Conservation (phyloP, 2,113 vertebrate species). For the Lota lota region DNA sequence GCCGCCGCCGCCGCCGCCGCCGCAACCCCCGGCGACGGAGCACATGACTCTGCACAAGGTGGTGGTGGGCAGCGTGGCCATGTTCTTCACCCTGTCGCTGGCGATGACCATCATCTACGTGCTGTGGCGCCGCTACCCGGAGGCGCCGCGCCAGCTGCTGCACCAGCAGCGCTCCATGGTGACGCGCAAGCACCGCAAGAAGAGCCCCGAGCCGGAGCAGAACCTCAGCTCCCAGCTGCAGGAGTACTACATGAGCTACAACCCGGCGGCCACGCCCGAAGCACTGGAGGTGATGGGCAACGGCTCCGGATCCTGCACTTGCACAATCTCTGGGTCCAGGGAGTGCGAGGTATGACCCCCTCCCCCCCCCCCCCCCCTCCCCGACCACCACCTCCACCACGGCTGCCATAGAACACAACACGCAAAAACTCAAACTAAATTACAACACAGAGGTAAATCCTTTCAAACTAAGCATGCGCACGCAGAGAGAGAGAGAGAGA, state of each 20-base stretch:
- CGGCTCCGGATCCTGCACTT: conserved; percentile 96
- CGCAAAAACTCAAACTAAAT: conserved; percentile 77
- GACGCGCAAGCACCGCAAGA: conserved; percentile 91
- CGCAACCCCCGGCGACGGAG: conserved; percentile 84
- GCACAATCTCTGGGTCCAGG: conserved; percentile 98
- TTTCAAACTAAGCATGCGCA: conserved; percentile 57
- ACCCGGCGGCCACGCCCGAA: conserved; percentile 94
- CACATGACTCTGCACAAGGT: conserved; percentile 96
- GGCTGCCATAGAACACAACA: conserved; percentile 33
- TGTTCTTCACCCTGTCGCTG: conserved; percentile 92
- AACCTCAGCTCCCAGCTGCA: conserved; percentile 97
- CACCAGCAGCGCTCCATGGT: conserved; percentile 91
- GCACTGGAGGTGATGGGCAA: conserved; percentile 96
- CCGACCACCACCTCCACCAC: not conserved
- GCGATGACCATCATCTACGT: conserved; percentile 93
- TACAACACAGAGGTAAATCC: conserved; percentile 86
- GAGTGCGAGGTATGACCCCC: conserved; percentile 99
- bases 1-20: not conserved
- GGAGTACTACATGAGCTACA: conserved; percentile 99
- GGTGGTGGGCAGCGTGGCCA: conserved; percentile 92
- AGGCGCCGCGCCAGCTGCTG: conserved; percentile 88
- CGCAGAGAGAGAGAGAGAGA: no score
- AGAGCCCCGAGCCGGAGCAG: conserved; percentile 92
- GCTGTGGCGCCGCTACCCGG: conserved; percentile 93
- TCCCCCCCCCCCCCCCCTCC: conserved; percentile 10